Evolutionary conservation across 2,113 vertebrate genomes (phyloP).

Genomic region (Psettodes erumei): DNA sequence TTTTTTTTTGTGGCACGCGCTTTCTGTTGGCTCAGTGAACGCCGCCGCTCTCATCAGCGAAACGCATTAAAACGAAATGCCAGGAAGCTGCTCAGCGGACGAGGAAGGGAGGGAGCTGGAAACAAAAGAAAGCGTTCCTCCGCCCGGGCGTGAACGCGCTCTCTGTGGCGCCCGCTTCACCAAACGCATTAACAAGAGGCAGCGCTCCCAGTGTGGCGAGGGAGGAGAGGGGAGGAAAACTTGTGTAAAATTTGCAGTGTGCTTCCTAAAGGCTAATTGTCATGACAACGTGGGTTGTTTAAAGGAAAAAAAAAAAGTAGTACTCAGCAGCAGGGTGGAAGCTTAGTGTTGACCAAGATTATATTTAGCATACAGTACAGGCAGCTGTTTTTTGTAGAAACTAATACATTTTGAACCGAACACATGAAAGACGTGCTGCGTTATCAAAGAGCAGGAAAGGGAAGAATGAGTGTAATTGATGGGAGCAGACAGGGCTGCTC

Average conservation of each 20-base stretch:
- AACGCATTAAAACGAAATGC: conserved; percentile 55
- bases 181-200: conserved; percentile 34
- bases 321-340: conserved; percentile 9
- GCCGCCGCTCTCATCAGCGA: conserved; percentile 36
- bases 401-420: conserved; percentile 50
- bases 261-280: conserved; percentile 22
- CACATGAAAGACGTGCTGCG: conserved; percentile 40
- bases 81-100: conserved; percentile 7
- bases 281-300: conserved; percentile 20
- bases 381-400: conserved; percentile 50
- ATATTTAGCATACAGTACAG: conserved; percentile 48
- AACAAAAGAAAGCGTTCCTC: conserved; percentile 47
- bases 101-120: conserved; percentile 5
- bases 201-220: conserved; percentile 23
- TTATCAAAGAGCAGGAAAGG: conserved; percentile 46
- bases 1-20: background rate
- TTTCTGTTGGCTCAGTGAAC: conserved; percentile 34
- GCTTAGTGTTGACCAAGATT: conserved; percentile 44
- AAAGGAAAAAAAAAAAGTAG: conserved; percentile 2
- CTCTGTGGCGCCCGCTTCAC: conserved; percentile 31
- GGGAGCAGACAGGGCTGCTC: conserved; percentile 35
- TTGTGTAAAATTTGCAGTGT: conserved; percentile 9
- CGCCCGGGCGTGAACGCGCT: conserved; percentile 11
- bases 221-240: background rate
- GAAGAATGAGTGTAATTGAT: conserved; percentile 51